Percentiles rank a stretch among this genome's conserved stretches.
phyloP scores from a whole-genome alignment of 2,113 vertebrate genomes.

The Motacilla tschutschensis region DNA sequence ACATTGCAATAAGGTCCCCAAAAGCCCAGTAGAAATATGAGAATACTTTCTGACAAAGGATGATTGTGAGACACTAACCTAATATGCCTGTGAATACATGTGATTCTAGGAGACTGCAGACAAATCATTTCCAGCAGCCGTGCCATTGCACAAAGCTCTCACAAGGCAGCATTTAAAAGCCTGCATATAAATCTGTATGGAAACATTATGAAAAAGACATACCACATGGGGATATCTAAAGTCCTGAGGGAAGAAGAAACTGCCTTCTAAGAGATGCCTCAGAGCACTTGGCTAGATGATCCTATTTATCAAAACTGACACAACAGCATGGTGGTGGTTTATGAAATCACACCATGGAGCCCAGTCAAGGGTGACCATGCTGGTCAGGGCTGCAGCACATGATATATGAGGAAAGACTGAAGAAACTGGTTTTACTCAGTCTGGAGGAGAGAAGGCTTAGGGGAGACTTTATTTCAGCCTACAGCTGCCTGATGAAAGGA shows the following conservation, averaged over 20 bases:
- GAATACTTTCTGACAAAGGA: not conserved
- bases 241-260: not conserved
- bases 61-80: not conserved
- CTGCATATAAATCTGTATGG: not conserved
- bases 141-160: not conserved
- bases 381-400: not conserved
- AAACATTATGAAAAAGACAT: not conserved
- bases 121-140: not conserved
- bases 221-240: not conserved
- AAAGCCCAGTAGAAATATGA: not conserved
- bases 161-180: not conserved
- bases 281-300: not conserved
- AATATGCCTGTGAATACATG: not conserved
- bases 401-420: not conserved
- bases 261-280: not conserved
- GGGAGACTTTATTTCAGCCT: not conserved
- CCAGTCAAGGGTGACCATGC: not conserved
- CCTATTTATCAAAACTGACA: not conserved
- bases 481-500: not conserved
- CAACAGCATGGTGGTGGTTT: not conserved
- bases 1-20: not conserved
- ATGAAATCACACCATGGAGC: not conserved
- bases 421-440: not conserved
- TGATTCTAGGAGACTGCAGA: not conserved
- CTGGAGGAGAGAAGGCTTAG: not conserved